Evolutionary conservation across 2,797 vertebrate species (phyloP), one percentile per base, ranked within the genome.

Genomic region (Pyrocephalus nanus): DNA sequence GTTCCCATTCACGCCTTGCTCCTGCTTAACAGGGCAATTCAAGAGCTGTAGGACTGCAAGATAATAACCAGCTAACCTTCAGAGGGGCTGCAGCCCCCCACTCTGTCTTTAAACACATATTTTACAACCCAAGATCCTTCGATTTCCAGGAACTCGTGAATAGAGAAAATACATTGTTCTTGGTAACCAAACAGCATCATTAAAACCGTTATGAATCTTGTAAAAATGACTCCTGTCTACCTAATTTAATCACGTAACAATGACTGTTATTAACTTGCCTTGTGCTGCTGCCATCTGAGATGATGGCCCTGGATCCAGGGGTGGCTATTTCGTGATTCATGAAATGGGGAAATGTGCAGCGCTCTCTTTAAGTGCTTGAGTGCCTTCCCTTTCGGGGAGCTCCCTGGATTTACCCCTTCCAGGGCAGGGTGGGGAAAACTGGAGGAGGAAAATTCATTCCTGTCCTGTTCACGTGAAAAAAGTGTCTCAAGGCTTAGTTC

Each of bases 71-170:
- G 75, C 27, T 72, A 81, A 61, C 45, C 64, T 87, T 23, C 54
- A 91, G 69, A 74, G 65, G 82, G 53, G 23, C 60, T 81, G 45
- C 42, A 90, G 26, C 83, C 91, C 25, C 1, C 70, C 86, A 15
- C 21, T 77, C 45, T 22, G 58, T 70, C 81, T 92, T 83, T 86
- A 86, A 93, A 91, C 90, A 69, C 2, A 1, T 42, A 26, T 74
- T 95, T 93, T 95, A 86, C 58, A 86, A 29, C 47, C 73, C 51
- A 81, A 78, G 62, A 78, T 69, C 79, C 70, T 78, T 78, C 30
- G 69, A 83, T 75, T 96, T 95, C 96, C 95, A 86, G 93, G 95
- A 96, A 97, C 85, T 90, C 48, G 22, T 90, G 93, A 91, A 93
- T 20, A 84, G 69, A 81, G 62, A 70, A 90, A 74, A 90, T 82